Percentiles rank a stretch among this genome's conserved stretches.
phyloP scores from a whole-genome alignment of 2,888 invertebrate species.

The Serrognathus titanus region DNA sequence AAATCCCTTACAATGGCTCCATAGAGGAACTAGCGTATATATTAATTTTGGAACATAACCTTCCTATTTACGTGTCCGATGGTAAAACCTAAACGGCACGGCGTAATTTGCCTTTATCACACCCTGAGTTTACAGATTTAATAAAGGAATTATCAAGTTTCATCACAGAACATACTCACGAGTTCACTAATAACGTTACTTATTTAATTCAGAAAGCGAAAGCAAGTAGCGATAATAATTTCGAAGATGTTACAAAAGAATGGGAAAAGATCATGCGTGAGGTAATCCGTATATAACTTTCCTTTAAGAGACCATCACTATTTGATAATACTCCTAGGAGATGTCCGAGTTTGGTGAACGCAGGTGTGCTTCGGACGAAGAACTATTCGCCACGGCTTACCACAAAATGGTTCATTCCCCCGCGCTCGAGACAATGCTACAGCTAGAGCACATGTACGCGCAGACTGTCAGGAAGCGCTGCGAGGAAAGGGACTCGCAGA shows the following conservation, averaged over 20 bases:
- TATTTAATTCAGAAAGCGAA: constrained; percentile 36
- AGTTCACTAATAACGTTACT: constrained; percentile 17
- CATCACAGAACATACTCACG: constrained; percentile 14
- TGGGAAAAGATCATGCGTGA: constrained; percentile 78
- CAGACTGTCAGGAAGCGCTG: constrained; percentile 72
- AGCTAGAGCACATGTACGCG: constrained; percentile 84
- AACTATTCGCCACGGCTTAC: constrained; percentile 81
- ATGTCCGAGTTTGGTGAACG: constrained; percentile 80
- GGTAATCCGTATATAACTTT: constrained; percentile 39
- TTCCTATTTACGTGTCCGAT: constrained; percentile 44
- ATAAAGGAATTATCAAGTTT: constrained; percentile 18
- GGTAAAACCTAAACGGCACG: constrained; percentile 30
- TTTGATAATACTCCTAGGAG: constrained; percentile 58
- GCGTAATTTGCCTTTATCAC: neutral
- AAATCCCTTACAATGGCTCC: constrained; percentile 38
- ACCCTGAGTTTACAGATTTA: constrained; percentile 17
- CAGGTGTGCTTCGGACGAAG: constrained; percentile 78
- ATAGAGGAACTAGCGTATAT: constrained; percentile 40
- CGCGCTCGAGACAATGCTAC: constrained; percentile 81
- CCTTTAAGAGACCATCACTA: neutral
- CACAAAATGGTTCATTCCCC: constrained; percentile 64
- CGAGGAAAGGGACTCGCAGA: constrained; percentile 69
- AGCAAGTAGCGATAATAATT: constrained; percentile 58
- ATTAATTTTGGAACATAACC: constrained; percentile 35
- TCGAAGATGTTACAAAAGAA: constrained; percentile 71